Evolutionary conservation across 1,140 invertebrate species (phyloP), one percentile per base, ranked within the genome.

Genomic region (Drosophila virilis): DNA sequence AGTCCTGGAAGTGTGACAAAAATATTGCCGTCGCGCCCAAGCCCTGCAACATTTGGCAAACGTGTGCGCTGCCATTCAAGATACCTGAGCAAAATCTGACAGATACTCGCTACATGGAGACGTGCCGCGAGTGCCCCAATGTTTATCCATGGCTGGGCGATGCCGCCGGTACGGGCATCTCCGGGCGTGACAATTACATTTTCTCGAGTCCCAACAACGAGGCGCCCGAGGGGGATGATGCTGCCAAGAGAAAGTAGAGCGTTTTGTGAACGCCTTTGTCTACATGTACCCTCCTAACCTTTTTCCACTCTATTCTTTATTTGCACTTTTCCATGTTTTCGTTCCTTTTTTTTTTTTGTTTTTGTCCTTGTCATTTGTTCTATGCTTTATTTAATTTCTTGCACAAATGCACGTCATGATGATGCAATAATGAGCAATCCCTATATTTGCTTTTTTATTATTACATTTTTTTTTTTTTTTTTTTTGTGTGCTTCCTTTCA

Each of bases 81-180:
- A 94, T 95, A 35, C 93, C 95, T 51, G 95, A 96, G 64, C 93
- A 94, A 12, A 97, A 97, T 92, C 94, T 97, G 75, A 96, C 96
- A 8, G 94, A 96, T 62, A 96, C 96, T 1, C 95, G 97, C 88
- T 98, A 98, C 91, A 95, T 98, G 94, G 96, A 97, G 90, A 97
- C 97, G 2, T 98, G 97, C 91, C 94, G 93, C 52, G 96, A 97
- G 68, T 98, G 97, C 91, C 97, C 97, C 32, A 96, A 96, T 67
- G 96, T 96, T 10, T 92, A 92, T 80, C 91, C 91, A 45, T 92
- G 91, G 91, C 66, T 92, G 72, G 96, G 96, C 38, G 97, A 98
- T 92, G 95, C 96, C 1, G 96, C 95, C 89, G 97, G 97, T 70
- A 96, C 96, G 52, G 97, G 96, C 6, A 94, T 96, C 64, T 93